These are phyloP conservation scores for Bombus huntii DNA, from an alignment of 1,140 invertebrate genomes.

Conservation along the genomic window DNA sequence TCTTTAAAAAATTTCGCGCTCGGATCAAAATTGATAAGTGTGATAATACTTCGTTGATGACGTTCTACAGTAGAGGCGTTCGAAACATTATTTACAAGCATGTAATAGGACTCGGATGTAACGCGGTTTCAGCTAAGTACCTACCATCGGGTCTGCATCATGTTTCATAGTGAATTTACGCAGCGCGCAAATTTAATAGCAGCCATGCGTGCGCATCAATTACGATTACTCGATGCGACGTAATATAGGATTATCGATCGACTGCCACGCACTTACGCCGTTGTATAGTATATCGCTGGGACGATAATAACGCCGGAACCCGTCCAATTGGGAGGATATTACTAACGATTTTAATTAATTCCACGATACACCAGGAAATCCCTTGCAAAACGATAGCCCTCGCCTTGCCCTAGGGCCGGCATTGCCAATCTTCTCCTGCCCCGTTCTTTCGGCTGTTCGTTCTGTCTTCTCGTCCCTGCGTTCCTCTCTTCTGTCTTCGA, in stretches of 20 bases:
- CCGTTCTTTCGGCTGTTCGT: neutral
- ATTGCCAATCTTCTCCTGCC: conserved; percentile 15
- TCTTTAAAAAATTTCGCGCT: too few species aligned
- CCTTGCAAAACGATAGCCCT: conserved; percentile 52
- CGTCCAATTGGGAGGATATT: conserved; percentile 57
- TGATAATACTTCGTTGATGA: too few species aligned
- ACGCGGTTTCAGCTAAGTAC: conserved; percentile 34
- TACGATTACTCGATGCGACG: conserved; percentile 58
- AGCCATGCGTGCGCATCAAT: conserved; percentile 54
- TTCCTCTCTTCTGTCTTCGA: conserved; percentile 25
- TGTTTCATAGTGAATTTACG: conserved; percentile 51
- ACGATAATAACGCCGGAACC: conserved; percentile 48
- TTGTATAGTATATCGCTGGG: neutral
- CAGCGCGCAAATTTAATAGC: conserved; percentile 50
- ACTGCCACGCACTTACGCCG: neutral
- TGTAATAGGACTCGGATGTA: neutral
- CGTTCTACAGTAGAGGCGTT: neutral
- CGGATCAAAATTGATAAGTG: too few species aligned
- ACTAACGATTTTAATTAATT: conserved; percentile 70
- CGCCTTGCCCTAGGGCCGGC: conserved; percentile 25
- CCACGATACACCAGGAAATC: conserved; percentile 54
- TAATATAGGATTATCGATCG: conserved; percentile 51
- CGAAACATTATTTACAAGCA: conserved; percentile 4
- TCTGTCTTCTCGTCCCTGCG: neutral
- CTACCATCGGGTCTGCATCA: conserved; percentile 4